Percentiles rank a stretch among this genome's conserved stretches.
Evolutionary conservation across 2,888 invertebrate genomes (phyloP).

Genomic region (Liopterus haemorrhoidalis): DNA sequence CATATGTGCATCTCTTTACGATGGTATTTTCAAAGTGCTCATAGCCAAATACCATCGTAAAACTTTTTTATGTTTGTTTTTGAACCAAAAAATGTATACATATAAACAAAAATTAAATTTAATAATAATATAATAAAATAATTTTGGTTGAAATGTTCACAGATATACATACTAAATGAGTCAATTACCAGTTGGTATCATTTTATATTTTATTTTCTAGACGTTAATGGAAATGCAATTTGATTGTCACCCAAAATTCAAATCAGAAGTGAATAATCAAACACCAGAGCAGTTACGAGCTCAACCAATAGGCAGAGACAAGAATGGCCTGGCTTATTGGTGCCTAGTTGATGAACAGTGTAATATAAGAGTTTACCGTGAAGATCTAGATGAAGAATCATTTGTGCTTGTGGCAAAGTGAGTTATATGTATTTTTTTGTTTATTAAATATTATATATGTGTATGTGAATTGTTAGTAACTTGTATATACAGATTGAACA

Average conservation of each 20-base stretch:
- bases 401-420: slow-evolving; percentile 90
- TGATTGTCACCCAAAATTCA: slow-evolving; percentile 89
- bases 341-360: slow-evolving; percentile 82
- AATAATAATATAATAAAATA: slow-evolving; percentile 1
- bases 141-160: neutral
- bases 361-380: slow-evolving; percentile 86
- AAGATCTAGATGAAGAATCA: slow-evolving; percentile 93
- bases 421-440: slow-evolving; percentile 32
- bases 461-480: neutral
- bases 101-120: neutral
- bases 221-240: slow-evolving; percentile 90
- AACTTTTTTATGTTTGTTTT: slow-evolving; percentile 5
- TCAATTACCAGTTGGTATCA: neutral
- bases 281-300: slow-evolving; percentile 74
- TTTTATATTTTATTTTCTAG: slow-evolving; percentile 49
- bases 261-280: slow-evolving; percentile 74
- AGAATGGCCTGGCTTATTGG: slow-evolving; percentile 90
- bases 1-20: no score
- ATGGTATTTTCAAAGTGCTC: no score
- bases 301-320: slow-evolving; percentile 87
- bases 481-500: neutral
- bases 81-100: no score
- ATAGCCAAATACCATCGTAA: no score
- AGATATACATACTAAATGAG: neutral
- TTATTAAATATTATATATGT: neutral